These are phyloP conservation scores for Grus americana DNA, from an alignment of 2,113 vertebrate genomes.

Conservation along the genomic window DNA sequence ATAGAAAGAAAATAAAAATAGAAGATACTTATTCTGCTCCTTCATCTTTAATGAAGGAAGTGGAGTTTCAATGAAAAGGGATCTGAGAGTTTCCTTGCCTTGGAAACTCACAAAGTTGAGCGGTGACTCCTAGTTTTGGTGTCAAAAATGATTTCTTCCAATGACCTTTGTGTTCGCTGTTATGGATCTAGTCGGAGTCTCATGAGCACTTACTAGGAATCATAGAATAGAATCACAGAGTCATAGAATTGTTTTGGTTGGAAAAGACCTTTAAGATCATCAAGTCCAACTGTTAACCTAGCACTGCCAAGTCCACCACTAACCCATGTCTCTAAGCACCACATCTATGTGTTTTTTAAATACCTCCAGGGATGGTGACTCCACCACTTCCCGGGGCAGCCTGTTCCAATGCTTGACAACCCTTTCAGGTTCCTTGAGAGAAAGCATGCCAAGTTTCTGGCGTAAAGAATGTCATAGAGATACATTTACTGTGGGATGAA, in stretches of 20 bases:
- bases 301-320: no score
- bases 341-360: no score
- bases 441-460: neutral
- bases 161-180: neutral
- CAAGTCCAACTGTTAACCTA: no score
- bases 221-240: no score
- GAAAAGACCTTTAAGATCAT: no score
- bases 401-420: no score
- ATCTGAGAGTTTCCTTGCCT: neutral
- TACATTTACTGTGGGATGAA: neutral
- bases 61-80: neutral
- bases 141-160: neutral
- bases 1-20: neutral
- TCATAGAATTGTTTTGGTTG: no score
- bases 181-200: neutral
- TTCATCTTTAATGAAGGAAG: neutral
- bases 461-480: neutral
- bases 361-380: no score
- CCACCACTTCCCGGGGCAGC: no score
- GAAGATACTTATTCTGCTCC: neutral
- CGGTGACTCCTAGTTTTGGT: neutral
- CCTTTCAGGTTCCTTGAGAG: neutral
- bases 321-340: no score
- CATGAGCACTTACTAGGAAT: neutral
- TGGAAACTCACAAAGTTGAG: neutral